Conservation (phyloP, 2,888 invertebrate species). For the Trachelus iudaicus region DNA sequence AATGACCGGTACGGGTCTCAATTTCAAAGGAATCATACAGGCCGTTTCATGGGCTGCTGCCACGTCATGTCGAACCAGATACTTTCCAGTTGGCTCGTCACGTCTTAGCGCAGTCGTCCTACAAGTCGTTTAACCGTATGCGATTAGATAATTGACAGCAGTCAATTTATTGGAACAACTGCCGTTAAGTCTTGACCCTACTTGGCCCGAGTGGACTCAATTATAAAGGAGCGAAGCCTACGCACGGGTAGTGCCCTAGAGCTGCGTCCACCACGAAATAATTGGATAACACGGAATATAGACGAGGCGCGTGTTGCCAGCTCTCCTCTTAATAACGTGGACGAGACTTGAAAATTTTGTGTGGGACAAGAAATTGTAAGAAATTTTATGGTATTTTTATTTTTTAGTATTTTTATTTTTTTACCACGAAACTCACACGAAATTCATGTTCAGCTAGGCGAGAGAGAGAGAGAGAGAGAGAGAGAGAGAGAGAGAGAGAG, state of each 20-base stretch:
- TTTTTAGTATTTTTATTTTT: too few relatives aligned
- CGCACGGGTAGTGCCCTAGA: conserved; percentile 15
- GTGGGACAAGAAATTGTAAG: not conserved
- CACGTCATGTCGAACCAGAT: not conserved
- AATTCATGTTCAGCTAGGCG: too few relatives aligned
- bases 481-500: too few relatives aligned
- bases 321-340: not conserved
- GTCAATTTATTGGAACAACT: conserved; percentile 40
- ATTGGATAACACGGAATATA: conserved; percentile 8
- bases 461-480: too few relatives aligned
- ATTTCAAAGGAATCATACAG: too few relatives aligned
- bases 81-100: not conserved
- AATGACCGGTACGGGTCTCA: not conserved
- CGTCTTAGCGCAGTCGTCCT: conserved; percentile 8
- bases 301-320: not conserved
- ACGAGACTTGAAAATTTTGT: not conserved
- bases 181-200: conserved; percentile 37
- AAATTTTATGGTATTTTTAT: too few relatives aligned
- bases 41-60: too few relatives aligned
- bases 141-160: conserved; percentile 36
- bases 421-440: too few relatives aligned
- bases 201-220: conserved; percentile 48
- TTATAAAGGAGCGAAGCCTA: conserved; percentile 37
- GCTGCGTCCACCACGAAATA: conserved; percentile 5
- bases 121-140: conserved; percentile 27